These are phyloP conservation scores for Aldrovandia affinis DNA, from an alignment of 2,797 vertebrate genomes.

Conservation along the genomic window DNA sequence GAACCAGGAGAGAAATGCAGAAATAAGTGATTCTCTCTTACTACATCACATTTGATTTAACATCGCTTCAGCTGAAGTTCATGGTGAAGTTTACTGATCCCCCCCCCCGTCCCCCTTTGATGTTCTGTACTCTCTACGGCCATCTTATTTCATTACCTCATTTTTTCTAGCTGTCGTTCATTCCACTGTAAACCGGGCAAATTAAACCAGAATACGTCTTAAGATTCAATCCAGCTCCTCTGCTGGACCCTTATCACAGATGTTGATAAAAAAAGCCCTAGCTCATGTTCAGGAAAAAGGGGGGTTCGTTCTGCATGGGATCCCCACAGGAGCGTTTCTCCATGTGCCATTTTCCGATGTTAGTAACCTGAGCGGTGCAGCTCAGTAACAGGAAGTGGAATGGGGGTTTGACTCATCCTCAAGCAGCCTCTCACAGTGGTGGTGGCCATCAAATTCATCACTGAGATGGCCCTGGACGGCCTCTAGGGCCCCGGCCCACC, in stretches of 20 bases:
- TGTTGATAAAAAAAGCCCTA: neutral
- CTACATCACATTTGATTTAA: neutral
- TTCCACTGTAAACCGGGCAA: neutral
- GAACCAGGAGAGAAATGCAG: neutral
- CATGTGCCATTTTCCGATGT: neutral
- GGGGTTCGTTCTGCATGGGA: neutral
- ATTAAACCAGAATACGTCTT: neutral
- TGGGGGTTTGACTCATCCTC: neutral
- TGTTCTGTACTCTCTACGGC: neutral
- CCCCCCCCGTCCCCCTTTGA: neutral
- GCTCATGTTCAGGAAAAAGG: neutral
- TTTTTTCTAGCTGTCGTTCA: neutral
- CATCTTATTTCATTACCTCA: conserved; percentile 5
- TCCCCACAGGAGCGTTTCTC: neutral
- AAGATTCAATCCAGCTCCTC: neutral
- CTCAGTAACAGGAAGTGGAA: neutral
- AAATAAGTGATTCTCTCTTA: neutral
- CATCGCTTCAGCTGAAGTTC: neutral
- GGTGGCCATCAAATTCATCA: neutral
- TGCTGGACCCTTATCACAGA: neutral
- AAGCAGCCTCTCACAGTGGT: neutral
- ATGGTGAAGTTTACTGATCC: neutral
- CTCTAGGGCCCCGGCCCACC: neutral
- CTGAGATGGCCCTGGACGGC: neutral
- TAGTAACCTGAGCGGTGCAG: neutral